Base-by-base conservation (phyloP, 2,113 vertebrate species). In the Orientallactaga bullata region DNA sequence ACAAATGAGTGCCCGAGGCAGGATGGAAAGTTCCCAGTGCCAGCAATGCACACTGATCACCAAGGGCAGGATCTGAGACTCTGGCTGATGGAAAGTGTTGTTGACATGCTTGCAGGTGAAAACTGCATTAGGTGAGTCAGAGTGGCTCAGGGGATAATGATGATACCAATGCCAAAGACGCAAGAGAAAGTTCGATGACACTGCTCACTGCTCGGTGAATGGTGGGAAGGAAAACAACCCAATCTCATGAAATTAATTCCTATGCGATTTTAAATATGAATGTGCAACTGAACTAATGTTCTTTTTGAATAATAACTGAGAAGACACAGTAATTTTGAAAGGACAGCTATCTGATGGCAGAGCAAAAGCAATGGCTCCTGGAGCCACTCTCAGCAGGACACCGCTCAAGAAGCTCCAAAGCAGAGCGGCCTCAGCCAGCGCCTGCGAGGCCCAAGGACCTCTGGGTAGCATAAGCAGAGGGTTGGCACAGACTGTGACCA, bases 221-320 rank as follows among this genome's bases (percentile, higher is more conserved):
- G 66, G 89, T 4, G 28, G 69, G 68, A 11, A 74, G 93, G 61
- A 82, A 85, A 90, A 85, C 83, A 90, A 71, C 55, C 79, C 65
- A 13, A 24, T 51, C 23, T 86, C 76, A 6, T 1, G 13, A 89
- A 94, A 94, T 92, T 80, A 84, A 95, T 84, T 68, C 91, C 73
- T 65, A 90, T 21, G 95, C 90, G 86, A 77, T 69, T 94, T 95
- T 96, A 97, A 96, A 96, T 92, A 95, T 90, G 84, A 92, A 95
- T 89, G 94, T 24, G 55, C 73, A 73, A 83, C 80, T 77, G 58
- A 92, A 94, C 92, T 82, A 61, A 85, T 94, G 91, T 89, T 68
- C 85, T 66, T 35, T 24, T 72, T 51, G 16, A 35, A 90, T 93
- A 86, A 76, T 39, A 73, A 93, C 82, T 78, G 66, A 30, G 4